phyloP scores from a whole-genome alignment of 2,113 vertebrate species.

The Genyomyrus donnyi region DNA sequence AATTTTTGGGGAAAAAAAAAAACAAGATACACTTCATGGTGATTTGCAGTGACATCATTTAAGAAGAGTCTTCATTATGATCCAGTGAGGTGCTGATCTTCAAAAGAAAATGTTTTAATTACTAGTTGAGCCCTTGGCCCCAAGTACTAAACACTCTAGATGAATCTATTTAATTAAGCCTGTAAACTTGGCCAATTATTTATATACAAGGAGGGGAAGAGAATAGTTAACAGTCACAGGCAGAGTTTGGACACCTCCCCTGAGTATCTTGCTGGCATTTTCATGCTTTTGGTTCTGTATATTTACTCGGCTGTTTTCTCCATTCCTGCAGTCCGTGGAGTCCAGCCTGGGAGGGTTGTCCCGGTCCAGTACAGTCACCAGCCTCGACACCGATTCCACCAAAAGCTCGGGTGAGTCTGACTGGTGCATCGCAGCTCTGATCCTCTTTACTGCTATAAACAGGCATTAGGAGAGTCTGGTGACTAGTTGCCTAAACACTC shows the following conservation, averaged over 20 bases:
- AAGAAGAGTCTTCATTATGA: neutral
- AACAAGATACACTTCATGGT: neutral
- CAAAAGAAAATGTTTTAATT: neutral
- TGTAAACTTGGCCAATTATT: neutral
- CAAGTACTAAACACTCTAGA: neutral
- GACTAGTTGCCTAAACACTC: neutral
- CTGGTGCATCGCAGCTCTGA: neutral
- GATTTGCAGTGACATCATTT: neutral
- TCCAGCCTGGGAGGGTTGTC: conserved; percentile 97
- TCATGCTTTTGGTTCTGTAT: neutral
- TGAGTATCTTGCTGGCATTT: neutral
- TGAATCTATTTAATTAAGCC: neutral
- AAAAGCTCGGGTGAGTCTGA: conserved; percentile 83
- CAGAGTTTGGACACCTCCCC: neutral
- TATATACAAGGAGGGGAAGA: neutral
- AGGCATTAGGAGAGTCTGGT: neutral
- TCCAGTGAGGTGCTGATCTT: neutral
- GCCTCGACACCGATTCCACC: conserved; percentile 92
- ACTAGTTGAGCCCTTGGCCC: neutral
- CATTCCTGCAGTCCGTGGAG: conserved; percentile 81
- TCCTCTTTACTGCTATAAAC: neutral
- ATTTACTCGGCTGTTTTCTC: neutral
- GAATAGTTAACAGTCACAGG: neutral
- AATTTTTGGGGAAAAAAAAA: neutral
- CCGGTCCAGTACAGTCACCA: conserved; percentile 93